Conservation (phyloP, 2,113 vertebrate species). For the Sinosuthora webbiana region DNA sequence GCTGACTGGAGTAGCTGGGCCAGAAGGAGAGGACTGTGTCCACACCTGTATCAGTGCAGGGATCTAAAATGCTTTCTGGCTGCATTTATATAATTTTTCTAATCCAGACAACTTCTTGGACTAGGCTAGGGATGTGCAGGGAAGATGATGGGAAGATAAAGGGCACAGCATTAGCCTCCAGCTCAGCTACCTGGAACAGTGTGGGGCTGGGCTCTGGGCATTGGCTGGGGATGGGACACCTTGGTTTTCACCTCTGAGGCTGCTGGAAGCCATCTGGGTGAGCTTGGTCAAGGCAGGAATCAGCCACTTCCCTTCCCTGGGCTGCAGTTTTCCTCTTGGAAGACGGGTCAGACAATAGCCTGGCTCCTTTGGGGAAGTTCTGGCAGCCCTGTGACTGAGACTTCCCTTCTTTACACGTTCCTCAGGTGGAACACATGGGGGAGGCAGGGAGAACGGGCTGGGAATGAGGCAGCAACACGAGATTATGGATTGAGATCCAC, state of each 20-base stretch:
- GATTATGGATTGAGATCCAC: neutral
- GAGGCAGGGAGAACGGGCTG: accelerated
- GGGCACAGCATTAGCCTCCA: neutral
- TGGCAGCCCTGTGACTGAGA: neutral
- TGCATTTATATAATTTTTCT: neutral
- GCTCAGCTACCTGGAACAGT: neutral
- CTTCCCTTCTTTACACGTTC: neutral
- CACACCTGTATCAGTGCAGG: neutral
- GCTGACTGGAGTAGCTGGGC: neutral
- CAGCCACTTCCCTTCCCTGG: neutral
- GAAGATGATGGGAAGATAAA: neutral
- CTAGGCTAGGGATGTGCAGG: neutral
- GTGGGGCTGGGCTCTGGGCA: neutral
- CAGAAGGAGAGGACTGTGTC: neutral
- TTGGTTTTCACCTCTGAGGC: neutral
- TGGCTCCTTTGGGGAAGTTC: neutral
- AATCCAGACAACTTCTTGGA: neutral
- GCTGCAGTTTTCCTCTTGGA: neutral
- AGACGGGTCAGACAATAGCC: neutral
- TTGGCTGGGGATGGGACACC: neutral
- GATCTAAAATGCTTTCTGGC: neutral
- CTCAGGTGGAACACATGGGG: no score
- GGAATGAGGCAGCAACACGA: neutral
- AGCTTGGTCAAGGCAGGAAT: neutral
- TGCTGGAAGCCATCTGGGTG: neutral